Base-by-base conservation (phyloP, 2,888 invertebrate genomes). In the Napeogenes sylphis region DNA sequence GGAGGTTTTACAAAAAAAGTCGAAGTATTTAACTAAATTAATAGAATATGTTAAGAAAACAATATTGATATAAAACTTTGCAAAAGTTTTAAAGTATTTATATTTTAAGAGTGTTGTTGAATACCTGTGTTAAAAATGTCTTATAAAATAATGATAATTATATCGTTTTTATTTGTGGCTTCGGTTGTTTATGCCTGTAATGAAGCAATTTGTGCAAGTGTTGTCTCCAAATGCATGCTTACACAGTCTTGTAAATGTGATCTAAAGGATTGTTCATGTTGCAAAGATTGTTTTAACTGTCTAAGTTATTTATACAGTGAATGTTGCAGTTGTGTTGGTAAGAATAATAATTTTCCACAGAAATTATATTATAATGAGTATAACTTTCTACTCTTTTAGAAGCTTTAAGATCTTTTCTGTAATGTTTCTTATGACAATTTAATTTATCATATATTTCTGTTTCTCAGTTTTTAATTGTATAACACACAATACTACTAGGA, bases 281-380 rank as follows among this genome's bases (percentile, higher is more conserved):
- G 98, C 88, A 95, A 95, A 76, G 97, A 98, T 80, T 99, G 99
- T 78, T 95, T 95, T 74, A 95, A 94, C 77, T 99, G 99, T 79
- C 92, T 99, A 63, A 95, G 95, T 71, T 94, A 95, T 75, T 92
- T 98, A 58, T 98, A 97, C 84, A 94, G 94, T 70, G 98, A 98
- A 84, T 99, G 99, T 87, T 99, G 99, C 81, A 97, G 98, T 61
- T 99, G 98, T 91, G 97, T 99, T 74, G 98, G 99, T 98, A 90
- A 94, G 96, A 90, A 58, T 8, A 55, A 33, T 14, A 51, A 6
- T 55, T 53, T 54, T 21, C 2, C 21, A 54, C 2, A 13, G 21
- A 21, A 21, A 21, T 21, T 21, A 21, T 1, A 21, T 21, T 21
- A 21, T 21, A 21, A 21, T 21, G 21, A 21, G 21, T 21, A 21